Base-by-base conservation (phyloP, 2,888 invertebrate species). In the Trichogramma evanescens region DNA sequence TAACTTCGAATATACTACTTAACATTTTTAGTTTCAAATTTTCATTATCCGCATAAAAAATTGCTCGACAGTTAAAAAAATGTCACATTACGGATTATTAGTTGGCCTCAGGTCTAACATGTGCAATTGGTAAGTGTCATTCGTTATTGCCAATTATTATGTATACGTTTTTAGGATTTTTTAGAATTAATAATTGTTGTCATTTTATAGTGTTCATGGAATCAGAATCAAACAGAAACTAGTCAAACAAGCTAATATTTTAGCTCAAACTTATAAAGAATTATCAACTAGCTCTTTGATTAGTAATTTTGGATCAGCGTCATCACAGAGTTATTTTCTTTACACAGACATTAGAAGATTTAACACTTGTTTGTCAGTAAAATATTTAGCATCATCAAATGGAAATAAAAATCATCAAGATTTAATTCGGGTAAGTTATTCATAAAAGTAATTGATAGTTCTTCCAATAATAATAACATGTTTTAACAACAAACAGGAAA, bases 31-130 rank as follows among this genome's bases (percentile, higher is more conserved):
- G 38, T 5, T 40, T 6, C 5, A 38, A 41, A 51, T 51, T 10
- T 40, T 26, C 40, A 40, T 41, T 9, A 6, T 51, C 8, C 5
- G 40, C 9, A n/a, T 48, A 6, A 48, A n/a, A 48, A 26, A 26
- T 26, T 26, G 26, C 26, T 1, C 3, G 26, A 26, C 26, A 48
- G 10, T 48, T 48, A 48, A n/a, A 8, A 58, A n/a, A 46, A 64
- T 65, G 65, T 62, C 64, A 38, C 60, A 58, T 49, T 63, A 62
- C 46, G 62, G 61, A 63, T 56, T 61, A 50, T 44, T 63, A 6
- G 8, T 62, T 4, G 58, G 58, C 41, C 42, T 63, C 8, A 58
- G 54, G 26, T 26, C 54, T 13, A 58, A 50, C 40, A 42, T 63
- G 39, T 56, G 59, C 26, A 57, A 10, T 50, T 62, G 56, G 66